Evolutionary conservation across 2,888 invertebrate genomes (phyloP).

Genomic region (Podotricha telesiphe): DNA sequence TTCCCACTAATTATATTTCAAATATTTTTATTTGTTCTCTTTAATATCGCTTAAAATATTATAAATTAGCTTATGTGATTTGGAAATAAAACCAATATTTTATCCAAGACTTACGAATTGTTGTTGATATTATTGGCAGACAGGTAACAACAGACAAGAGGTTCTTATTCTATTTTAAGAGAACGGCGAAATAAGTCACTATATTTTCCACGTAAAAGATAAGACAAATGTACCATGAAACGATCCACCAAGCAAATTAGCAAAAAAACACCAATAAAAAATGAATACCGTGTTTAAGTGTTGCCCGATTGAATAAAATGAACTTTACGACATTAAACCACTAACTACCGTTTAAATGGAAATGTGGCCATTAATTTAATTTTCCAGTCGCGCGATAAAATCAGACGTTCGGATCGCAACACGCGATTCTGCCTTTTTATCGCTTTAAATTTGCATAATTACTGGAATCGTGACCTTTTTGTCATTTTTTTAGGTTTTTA

Average conservation of each 20-base stretch:
- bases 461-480: slow-evolving; percentile 49
- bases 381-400: slow-evolving; percentile 69
- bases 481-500: slow-evolving; percentile 48
- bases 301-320: slow-evolving; percentile 45
- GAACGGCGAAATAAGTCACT: no score
- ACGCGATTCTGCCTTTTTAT: slow-evolving; percentile 66
- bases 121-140: no score
- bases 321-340: slow-evolving; percentile 47
- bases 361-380: slow-evolving; percentile 71
- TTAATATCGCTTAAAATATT: no score
- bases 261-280: slow-evolving; percentile 30
- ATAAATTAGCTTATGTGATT: no score
- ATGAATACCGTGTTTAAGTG: slow-evolving; percentile 26
- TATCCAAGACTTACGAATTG: no score
- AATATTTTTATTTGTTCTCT: no score
- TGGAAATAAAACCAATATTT: no score
- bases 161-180: no score
- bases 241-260: slow-evolving; percentile 30
- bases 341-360: slow-evolving; percentile 63
- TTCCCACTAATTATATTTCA: no score
- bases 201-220: no score
- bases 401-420: slow-evolving; percentile 64
- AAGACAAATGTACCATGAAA: background rate
- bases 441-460: slow-evolving; percentile 69
- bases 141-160: no score